Evolutionary conservation across 2,113 vertebrate genomes (phyloP).

Genomic region (Chauna torquata): DNA sequence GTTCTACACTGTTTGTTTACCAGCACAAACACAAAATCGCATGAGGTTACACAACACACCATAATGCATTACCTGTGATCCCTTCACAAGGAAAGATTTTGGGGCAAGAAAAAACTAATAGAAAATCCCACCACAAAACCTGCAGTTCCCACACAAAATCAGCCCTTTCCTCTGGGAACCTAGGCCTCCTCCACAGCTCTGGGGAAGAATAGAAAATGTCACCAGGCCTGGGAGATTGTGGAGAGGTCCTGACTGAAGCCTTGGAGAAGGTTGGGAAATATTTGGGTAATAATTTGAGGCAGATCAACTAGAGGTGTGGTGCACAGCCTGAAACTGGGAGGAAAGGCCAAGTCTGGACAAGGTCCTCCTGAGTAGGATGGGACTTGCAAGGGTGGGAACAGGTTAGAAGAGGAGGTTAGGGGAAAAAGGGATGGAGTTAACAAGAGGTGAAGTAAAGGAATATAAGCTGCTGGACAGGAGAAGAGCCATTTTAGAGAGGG

Average conservation of each 20-base stretch:
- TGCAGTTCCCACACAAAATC: not conserved
- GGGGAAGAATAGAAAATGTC: not conserved
- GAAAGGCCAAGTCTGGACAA: not conserved
- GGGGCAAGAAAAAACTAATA: not conserved
- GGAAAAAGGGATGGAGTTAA: not conserved
- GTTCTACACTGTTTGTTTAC: not conserved
- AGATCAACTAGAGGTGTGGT: not conserved
- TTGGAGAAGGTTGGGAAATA: not conserved
- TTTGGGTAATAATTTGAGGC: not conserved
- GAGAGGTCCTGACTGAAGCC: not conserved
- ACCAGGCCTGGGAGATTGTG: not conserved
- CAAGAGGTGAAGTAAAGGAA: not conserved
- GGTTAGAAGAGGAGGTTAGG: not conserved
- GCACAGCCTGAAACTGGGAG: not conserved
- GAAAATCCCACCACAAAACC: not conserved
- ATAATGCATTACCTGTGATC: fast-evolving
- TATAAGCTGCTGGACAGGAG: not conserved
- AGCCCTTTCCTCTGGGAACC: not conserved
- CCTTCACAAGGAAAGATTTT: not conserved
- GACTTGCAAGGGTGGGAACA: not conserved
- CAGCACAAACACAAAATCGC: not conserved
- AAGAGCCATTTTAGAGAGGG: not conserved
- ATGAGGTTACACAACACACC: not conserved
- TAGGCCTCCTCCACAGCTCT: not conserved
- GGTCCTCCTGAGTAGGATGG: fast-evolving